Percentiles rank a stretch among this genome's conserved stretches.
Conservation (phyloP, 2,888 invertebrate genomes). For the Chrysomela aeneicollis region DNA sequence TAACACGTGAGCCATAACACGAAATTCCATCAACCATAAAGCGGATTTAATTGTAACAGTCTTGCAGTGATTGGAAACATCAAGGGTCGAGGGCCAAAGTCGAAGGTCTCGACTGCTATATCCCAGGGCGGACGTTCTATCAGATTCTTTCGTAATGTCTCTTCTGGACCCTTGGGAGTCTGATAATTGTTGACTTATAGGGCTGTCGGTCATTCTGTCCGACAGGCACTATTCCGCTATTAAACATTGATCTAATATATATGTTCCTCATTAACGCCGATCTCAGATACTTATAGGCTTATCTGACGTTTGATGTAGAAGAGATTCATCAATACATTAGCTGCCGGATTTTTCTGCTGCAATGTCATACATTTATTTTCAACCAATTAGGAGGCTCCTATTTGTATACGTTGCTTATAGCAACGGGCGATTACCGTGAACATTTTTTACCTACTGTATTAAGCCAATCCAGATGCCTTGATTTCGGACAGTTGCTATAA, state of each 20-base stretch:
- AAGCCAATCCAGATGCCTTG: too few species aligned
- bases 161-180: constrained; percentile 52
- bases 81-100: constrained; percentile 42
- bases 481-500: too few species aligned
- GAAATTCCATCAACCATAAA: constrained; percentile 59
- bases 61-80: constrained; percentile 57
- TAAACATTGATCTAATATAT: constrained; percentile 52
- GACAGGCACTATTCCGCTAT: constrained; percentile 45
- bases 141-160: constrained; percentile 47
- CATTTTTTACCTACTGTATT: too few species aligned
- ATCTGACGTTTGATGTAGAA: constrained; percentile 39
- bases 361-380: too few species aligned
- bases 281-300: constrained; percentile 35
- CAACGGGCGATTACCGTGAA: too few species aligned
- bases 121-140: constrained; percentile 41
- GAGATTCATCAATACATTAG: constrained; percentile 3
- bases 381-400: too few species aligned
- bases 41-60: constrained; percentile 60
- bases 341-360: neutral
- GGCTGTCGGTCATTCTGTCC: constrained; percentile 56
- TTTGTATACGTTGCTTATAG: too few species aligned
- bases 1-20: constrained; percentile 51
- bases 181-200: constrained; percentile 60
- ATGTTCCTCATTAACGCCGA: constrained; percentile 48
- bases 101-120: constrained; percentile 55